A percentile compares a stretch with the other conserved stretches of the same genome.
Conservation (phyloP, 2,113 vertebrate genomes). For the Xiphophorus hellerii region DNA sequence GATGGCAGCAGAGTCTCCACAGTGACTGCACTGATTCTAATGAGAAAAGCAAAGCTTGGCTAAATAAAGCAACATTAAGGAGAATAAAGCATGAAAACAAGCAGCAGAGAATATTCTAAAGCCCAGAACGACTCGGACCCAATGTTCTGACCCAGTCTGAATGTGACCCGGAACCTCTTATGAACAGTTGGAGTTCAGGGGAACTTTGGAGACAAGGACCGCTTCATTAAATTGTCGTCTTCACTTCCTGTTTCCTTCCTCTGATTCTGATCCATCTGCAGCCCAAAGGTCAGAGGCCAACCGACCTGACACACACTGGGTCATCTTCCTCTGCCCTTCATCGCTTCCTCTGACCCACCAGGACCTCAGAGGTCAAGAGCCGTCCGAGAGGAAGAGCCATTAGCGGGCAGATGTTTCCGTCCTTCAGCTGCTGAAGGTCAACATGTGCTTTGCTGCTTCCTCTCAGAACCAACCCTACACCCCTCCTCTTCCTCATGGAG, state of each 20-base stretch:
- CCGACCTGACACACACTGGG: neutral
- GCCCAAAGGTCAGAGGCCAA: too few relatives aligned
- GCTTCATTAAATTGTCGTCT: neutral
- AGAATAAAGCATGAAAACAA: constrained; percentile 15
- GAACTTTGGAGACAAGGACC: neutral
- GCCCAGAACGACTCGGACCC: too few relatives aligned
- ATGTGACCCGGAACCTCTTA: too few relatives aligned
- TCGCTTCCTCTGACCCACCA: constrained; percentile 21
- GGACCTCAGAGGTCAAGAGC: neutral
- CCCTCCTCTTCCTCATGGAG: constrained; percentile 1
- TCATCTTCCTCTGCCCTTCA: constrained; percentile 35
- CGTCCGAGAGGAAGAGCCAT: constrained; percentile 49
- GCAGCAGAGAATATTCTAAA: neutral
- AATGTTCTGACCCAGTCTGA: too few relatives aligned
- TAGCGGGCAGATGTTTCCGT: neutral
- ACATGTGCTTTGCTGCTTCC: too few relatives aligned
- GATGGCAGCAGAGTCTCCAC: constrained; percentile 56
- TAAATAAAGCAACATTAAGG: constrained; percentile 38
- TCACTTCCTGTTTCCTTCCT: constrained; percentile 23
- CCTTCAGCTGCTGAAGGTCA: constrained; percentile 39
- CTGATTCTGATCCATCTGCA: neutral
- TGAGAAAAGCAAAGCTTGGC: constrained; percentile 18
- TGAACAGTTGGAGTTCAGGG: too few relatives aligned
- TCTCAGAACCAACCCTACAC: neutral
- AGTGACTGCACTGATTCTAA: neutral